Evolutionary conservation across 2,797 vertebrate genomes (phyloP).

Genomic region (Diplodus puntazzo): DNA sequence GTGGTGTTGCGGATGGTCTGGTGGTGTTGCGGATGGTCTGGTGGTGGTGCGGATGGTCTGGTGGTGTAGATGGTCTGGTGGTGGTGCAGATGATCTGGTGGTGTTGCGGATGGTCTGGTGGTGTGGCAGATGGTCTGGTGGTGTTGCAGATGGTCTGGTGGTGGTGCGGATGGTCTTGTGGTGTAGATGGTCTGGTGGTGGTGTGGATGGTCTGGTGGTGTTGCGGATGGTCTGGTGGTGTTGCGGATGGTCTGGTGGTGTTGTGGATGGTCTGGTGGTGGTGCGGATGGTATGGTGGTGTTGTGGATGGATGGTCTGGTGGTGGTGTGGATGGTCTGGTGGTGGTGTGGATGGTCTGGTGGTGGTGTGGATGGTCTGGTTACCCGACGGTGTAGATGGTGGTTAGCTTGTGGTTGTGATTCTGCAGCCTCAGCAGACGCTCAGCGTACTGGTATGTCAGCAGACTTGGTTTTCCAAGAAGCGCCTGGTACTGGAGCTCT

Average conservation of each 20-base stretch:
- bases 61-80: neutral
- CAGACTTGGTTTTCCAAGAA: constrained; percentile 92
- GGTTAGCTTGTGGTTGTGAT: constrained; percentile 65
- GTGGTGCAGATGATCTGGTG: neutral
- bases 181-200: neutral
- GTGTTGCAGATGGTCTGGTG: neutral
- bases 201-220: too few species aligned
- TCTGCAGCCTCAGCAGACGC: constrained; percentile 77
- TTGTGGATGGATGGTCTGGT: neutral
- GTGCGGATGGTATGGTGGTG: neutral
- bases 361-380: neutral
- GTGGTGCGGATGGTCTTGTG: neutral
- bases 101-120: too few species aligned
- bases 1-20: neutral
- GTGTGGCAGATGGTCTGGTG: neutral
- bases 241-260: neutral
- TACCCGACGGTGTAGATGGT: constrained; percentile 90
- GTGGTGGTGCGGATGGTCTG: neutral
- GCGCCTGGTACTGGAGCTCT: constrained; percentile 88
- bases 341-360: too few species aligned
- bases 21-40: constrained; percentile 56
- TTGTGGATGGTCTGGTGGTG: neutral
- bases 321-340: neutral
- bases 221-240: neutral
- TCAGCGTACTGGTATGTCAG: constrained; percentile 92